Conservation (phyloP, 2,888 invertebrate genomes). For the Dryobota labecula region DNA sequence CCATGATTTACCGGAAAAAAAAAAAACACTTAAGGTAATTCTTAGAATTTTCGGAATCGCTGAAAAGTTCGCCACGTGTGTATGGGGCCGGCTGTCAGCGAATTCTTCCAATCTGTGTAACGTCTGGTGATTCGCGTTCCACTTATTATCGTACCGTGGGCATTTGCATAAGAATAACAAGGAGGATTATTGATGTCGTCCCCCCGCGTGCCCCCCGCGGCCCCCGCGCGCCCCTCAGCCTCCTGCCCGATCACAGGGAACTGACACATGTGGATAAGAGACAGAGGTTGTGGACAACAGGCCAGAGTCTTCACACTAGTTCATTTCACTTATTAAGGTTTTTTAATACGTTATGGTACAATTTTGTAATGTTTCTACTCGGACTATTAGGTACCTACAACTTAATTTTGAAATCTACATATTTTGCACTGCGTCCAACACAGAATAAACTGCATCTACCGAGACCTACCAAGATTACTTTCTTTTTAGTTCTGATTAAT, state of each 20-base stretch:
- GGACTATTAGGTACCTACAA: background rate
- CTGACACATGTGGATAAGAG: slow-evolving; percentile 58
- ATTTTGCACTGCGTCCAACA: too few relatives aligned
- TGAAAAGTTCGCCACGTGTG: slow-evolving; percentile 62
- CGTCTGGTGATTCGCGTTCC: slow-evolving; percentile 89
- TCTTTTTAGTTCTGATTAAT: background rate
- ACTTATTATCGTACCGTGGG: slow-evolving; percentile 89
- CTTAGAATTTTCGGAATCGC: background rate
- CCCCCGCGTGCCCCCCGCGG: slow-evolving; percentile 64
- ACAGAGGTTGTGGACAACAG: slow-evolving; percentile 34
- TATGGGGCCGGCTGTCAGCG: slow-evolving; percentile 74
- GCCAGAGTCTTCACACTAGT: background rate
- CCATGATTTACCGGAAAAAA: too few relatives aligned
- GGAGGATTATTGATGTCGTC: slow-evolving; percentile 89
- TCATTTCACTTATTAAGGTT: background rate
- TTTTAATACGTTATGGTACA: too few relatives aligned
- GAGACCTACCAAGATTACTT: background rate
- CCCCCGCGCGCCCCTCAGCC: slow-evolving; percentile 54
- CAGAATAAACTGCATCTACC: too few relatives aligned
- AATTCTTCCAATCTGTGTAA: slow-evolving; percentile 88
- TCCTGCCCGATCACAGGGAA: slow-evolving; percentile 33
- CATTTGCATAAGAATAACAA: slow-evolving; percentile 91
- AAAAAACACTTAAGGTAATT: too few relatives aligned
- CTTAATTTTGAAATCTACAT: too few relatives aligned
- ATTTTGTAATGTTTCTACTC: background rate